Evolutionary conservation across 2,888 invertebrate species (phyloP), one percentile per base, ranked within the genome.

Genomic region (Nephrotoma flavescens): DNA sequence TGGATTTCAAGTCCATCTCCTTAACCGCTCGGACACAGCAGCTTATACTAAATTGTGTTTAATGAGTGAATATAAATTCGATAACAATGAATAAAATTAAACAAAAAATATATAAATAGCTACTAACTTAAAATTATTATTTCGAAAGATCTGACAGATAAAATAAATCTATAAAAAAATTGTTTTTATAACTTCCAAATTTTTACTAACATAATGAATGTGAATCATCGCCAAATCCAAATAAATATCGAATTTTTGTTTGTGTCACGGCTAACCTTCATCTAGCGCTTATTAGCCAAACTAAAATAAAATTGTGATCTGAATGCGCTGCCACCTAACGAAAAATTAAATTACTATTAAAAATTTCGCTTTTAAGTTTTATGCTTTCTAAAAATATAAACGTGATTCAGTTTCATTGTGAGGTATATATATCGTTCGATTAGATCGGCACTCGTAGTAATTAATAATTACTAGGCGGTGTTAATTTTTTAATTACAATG

Each of bases 1-100:
- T 86, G 86, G 86, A 86, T 86, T 86, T 86, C 86, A 86, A 86
- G 86, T 86, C 86, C 86, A 86, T 86, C 86, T 86, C 86, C 86
- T 86, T 86, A 86, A 86, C 86, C 86, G 47, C 86, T 86, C 86
- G 86, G 86, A 86, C 86, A 86, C 86, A 45, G 86, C 86, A 86
- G 86, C 86, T 71, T 9, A 71, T 71, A 31, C 4, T 5, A 2
- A 9, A 11, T 19, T 9, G 11, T 19, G 4, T 9, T 12, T 71
- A 31, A 44, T 44, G 11, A 9, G 7, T 6, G 4, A 4, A 9
- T 31, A 31, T 71, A 31, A 31, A 31, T 5, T 19, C 71, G 5
- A 11, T 6, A 71, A 71, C 19, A 71, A 31, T 5, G 19, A 9
- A 31, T 71, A 31, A 31, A 71, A 31, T 31, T 9, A 1, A 52